Percentiles rank a stretch among this genome's conserved stretches.
Evolutionary conservation across 2,113 vertebrate species (phyloP).

Genomic region (Vidua macroura): DNA sequence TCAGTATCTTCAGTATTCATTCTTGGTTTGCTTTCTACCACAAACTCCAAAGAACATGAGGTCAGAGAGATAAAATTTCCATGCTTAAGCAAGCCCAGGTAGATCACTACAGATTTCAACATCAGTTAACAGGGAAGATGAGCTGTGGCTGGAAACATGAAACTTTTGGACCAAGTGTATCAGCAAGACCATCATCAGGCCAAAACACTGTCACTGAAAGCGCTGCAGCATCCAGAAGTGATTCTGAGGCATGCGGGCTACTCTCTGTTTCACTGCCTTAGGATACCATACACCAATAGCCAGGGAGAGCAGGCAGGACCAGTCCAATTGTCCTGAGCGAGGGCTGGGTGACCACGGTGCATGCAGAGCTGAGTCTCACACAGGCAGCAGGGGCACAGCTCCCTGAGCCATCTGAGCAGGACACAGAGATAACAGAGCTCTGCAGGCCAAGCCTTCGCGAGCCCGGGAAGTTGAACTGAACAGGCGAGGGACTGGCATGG

Average conservation of each 20-base stretch:
- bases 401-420: neutral
- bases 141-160: constrained; percentile 30
- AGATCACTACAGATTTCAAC: constrained; percentile 47
- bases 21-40: neutral
- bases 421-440: neutral
- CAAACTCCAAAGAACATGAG: neutral
- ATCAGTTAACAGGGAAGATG: constrained; percentile 42
- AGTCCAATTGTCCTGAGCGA: accelerated
- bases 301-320: neutral
- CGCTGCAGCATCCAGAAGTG: neutral
- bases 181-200: neutral
- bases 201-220: neutral
- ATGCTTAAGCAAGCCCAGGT: constrained; percentile 12
- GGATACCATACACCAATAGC: neutral
- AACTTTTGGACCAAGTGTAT: neutral
- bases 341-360: accelerated
- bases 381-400: neutral
- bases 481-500: accelerated
- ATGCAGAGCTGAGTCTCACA: neutral
- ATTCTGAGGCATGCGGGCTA: neutral
- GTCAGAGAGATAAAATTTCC: constrained; percentile 14
- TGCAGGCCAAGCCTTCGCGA: neutral
- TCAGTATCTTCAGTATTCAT: neutral
- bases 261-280: neutral
- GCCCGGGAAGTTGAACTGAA: neutral